Conservation (phyloP, 2,113 vertebrate genomes). For the Promerops cafer region DNA sequence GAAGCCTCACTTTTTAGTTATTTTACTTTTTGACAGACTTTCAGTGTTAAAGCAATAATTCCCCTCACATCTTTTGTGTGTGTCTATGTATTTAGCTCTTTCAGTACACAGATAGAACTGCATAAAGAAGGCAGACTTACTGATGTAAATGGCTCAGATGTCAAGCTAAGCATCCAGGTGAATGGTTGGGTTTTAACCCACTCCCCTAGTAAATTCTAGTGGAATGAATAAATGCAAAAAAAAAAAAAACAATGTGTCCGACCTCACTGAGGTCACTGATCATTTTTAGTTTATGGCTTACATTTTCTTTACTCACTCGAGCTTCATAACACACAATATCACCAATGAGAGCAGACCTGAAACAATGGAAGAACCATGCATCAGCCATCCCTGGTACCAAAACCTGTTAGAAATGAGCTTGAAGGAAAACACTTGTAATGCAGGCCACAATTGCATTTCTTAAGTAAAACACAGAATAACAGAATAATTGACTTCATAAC, state of each 20-base stretch:
- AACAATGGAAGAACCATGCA: background rate
- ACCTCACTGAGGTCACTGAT: background rate
- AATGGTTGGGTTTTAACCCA: background rate
- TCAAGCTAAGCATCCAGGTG: background rate
- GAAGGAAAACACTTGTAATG: background rate
- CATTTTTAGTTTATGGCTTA: background rate
- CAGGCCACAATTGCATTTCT: background rate
- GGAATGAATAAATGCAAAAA: background rate
- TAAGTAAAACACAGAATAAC: background rate
- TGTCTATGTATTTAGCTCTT: background rate
- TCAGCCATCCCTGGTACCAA: background rate
- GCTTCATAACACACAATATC: background rate
- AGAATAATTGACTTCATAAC: background rate
- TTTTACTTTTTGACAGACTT: background rate
- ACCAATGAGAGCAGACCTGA: background rate
- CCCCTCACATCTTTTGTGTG: rapidly evolving
- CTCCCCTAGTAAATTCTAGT: background rate
- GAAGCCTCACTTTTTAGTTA: background rate
- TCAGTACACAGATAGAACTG: background rate
- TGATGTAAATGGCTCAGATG: background rate
- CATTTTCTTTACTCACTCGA: background rate
- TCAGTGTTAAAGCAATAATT: background rate
- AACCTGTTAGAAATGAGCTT: background rate
- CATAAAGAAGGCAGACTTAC: background rate
- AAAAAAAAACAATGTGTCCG: background rate